phyloP scores from a whole-genome alignment of 2,797 vertebrate genomes.

The Mormyrus proboscirostris region DNA sequence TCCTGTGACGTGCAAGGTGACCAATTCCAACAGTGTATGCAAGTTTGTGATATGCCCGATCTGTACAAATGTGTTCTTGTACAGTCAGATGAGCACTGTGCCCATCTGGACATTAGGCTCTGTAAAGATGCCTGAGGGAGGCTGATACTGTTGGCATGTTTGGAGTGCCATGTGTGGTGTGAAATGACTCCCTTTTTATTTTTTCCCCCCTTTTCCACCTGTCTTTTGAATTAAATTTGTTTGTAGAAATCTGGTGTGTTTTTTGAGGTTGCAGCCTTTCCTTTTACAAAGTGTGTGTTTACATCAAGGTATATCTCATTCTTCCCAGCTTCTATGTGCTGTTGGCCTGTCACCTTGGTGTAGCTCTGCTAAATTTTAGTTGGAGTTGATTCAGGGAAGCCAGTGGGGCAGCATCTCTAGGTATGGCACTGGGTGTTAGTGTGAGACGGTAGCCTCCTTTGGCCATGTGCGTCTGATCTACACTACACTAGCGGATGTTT shows the following conservation, averaged over 20 bases:
- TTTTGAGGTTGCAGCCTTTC: background rate
- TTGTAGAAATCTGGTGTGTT: constrained; percentile 41
- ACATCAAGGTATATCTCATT: background rate
- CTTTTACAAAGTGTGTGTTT: background rate
- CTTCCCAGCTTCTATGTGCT: background rate
- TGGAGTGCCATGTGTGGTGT: background rate
- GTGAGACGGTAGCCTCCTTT: background rate
- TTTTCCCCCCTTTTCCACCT: constrained; percentile 48
- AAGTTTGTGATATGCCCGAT: background rate
- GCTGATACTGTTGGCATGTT: background rate
- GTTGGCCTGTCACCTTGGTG: background rate
- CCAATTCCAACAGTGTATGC: background rate
- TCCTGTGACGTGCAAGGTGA: constrained; percentile 1
- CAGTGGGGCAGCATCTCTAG: background rate
- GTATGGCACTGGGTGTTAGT: background rate
- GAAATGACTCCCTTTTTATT: background rate
- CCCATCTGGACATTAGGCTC: background rate
- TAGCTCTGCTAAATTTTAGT: background rate
- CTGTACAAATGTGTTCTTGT: background rate
- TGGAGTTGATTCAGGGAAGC: background rate
- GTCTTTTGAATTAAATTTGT: constrained; percentile 74
- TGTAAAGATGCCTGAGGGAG: background rate
- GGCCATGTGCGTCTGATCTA: background rate
- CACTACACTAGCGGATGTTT: background rate
- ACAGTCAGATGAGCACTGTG: background rate